Evolutionary conservation across 2,888 invertebrate species (phyloP).

Genomic region (Pocota personata): DNA sequence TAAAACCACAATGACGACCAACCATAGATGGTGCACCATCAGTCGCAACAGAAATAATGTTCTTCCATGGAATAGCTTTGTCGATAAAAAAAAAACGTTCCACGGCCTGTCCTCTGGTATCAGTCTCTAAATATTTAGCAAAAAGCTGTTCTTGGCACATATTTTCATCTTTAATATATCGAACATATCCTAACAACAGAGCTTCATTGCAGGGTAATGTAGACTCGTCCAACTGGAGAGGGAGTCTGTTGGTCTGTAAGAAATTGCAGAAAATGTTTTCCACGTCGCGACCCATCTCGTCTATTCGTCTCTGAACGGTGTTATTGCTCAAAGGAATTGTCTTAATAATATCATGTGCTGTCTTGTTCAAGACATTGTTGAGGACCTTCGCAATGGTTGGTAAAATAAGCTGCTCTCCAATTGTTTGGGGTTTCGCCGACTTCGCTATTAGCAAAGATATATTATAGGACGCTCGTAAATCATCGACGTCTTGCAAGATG

Average conservation of each 20-base stretch:
- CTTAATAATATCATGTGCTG: background rate
- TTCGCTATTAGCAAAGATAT: too few relatives aligned
- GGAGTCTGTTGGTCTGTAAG: slow-evolving; percentile 77
- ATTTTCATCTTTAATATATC: slow-evolving; percentile 66
- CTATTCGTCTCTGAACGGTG: background rate
- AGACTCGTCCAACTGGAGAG: slow-evolving; percentile 80
- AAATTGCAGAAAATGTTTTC: background rate
- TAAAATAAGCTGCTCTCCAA: too few relatives aligned
- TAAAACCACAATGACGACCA: slow-evolving; percentile 2
- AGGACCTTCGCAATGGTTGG: too few relatives aligned
- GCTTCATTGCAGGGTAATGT: slow-evolving; percentile 78
- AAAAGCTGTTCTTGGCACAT: too few relatives aligned
- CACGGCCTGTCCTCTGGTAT: background rate
- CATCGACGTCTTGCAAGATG: too few relatives aligned
- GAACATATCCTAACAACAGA: slow-evolving; percentile 78
- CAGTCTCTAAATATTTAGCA: background rate
- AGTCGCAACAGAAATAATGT: background rate
- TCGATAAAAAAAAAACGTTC: background rate
- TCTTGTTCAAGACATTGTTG: background rate
- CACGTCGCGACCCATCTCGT: background rate
- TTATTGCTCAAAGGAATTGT: too few relatives aligned
- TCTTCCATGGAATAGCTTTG: background rate
- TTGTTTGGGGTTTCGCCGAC: too few relatives aligned
- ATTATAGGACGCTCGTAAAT: too few relatives aligned
- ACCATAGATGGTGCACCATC: slow-evolving; percentile 9